Percentiles rank a stretch among this genome's conserved stretches.
Conservation (phyloP, 2,888 invertebrate genomes). For the Erynnis tages region DNA sequence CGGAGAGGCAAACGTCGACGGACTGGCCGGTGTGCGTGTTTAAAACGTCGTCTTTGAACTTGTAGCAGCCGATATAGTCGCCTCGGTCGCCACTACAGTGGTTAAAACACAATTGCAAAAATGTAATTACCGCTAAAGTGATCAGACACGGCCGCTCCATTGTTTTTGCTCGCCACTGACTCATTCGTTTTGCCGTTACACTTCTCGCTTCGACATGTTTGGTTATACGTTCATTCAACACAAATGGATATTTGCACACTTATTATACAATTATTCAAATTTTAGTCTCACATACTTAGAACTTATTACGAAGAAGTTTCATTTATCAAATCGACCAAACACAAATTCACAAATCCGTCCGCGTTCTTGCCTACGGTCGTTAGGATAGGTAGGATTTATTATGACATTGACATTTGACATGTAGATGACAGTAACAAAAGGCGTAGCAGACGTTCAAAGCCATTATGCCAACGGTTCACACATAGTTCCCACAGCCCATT, state of each 20-base stretch:
- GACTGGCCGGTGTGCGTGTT: slow-evolving; percentile 74
- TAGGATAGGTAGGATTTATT: slow-evolving; percentile 3
- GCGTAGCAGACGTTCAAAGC: too few relatives aligned
- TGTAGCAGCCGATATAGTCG: slow-evolving; percentile 70
- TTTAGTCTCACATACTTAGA: not conserved
- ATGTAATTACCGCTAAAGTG: not conserved
- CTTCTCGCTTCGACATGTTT: slow-evolving; percentile 1
- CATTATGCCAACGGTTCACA: too few relatives aligned
- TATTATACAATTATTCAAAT: not conserved
- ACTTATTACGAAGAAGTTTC: not conserved
- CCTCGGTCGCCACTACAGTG: slow-evolving; percentile 56
- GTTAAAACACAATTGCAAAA: slow-evolving; percentile 1
- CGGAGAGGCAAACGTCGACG: slow-evolving; percentile 69
- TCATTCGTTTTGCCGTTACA: slow-evolving; percentile 31
- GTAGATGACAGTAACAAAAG: too few relatives aligned
- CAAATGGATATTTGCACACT: not conserved
- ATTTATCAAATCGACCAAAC: not conserved
- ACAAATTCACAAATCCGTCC: too few relatives aligned
- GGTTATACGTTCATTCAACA: not conserved
- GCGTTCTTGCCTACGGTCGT: slow-evolving; percentile 1
- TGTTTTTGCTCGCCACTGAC: slow-evolving; percentile 53
- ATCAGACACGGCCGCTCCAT: slow-evolving; percentile 50
- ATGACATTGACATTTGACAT: slow-evolving; percentile 26
- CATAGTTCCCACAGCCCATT: too few relatives aligned
- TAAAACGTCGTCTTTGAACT: slow-evolving; percentile 56